Conservation (phyloP, 2,888 invertebrate genomes). For the Cryptophagus acutangulus region DNA sequence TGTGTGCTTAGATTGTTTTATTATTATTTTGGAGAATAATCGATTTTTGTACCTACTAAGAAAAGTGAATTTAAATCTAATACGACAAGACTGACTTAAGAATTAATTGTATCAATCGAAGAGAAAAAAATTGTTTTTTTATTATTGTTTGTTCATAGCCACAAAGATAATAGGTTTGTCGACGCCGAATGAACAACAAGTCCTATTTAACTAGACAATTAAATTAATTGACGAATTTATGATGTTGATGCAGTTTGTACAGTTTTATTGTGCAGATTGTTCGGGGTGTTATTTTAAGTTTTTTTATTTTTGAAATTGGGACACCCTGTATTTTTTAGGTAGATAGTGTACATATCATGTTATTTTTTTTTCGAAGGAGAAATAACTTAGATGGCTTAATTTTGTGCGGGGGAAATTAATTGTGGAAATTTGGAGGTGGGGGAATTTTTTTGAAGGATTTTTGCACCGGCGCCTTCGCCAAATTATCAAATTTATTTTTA, state of each 20-base stretch:
- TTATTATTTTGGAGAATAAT: no score
- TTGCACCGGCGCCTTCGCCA: no score
- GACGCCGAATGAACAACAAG: conserved; percentile 35
- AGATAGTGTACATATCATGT: conserved; percentile 33
- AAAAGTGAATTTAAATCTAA: conserved; percentile 27
- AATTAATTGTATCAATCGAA: conserved; percentile 27
- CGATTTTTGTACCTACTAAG: no score
- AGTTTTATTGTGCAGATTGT: conserved; percentile 19
- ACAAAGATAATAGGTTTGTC: conserved; percentile 20
- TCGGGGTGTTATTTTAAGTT: not conserved
- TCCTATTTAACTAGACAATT: conserved; percentile 39
- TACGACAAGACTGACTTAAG: conserved; percentile 34
- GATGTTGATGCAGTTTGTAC: conserved; percentile 43
- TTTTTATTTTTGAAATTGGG: no score
- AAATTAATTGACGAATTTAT: conserved; percentile 45
- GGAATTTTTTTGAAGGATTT: no score
- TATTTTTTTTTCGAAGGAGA: conserved; percentile 16
- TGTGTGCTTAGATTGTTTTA: conserved; percentile 10
- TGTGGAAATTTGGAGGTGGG: no score
- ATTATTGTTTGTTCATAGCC: no score
- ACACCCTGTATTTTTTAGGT: no score
- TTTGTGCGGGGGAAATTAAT: no score
- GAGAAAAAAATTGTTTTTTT: conserved; percentile 3
- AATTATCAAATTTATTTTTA: no score
- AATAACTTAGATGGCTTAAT: no score